Percentiles rank a stretch among this genome's conserved stretches.
phyloP scores from a whole-genome alignment of 1,140 invertebrate genomes.

The Babylonia areolata region DNA sequence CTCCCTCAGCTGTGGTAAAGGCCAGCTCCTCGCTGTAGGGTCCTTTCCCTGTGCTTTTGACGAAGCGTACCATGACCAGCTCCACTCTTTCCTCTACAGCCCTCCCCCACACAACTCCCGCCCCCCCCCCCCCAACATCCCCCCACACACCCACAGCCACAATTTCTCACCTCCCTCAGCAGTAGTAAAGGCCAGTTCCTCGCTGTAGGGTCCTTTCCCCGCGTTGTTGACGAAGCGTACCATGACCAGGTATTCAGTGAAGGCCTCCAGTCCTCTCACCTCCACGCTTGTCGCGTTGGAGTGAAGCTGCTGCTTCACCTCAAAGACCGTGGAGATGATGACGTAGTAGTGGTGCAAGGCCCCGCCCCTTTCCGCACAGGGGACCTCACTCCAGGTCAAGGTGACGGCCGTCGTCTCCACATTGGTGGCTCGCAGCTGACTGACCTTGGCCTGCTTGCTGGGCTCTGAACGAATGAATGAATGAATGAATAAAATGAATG shows the following conservation, averaged over 20 bases:
- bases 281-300: conserved; percentile 19
- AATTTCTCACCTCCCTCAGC: conserved; percentile 60
- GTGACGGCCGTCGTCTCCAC: conserved; percentile 35
- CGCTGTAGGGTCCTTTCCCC: conserved; percentile 50
- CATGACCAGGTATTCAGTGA: conserved; percentile 53
- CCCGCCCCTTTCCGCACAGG: conserved; percentile 59
- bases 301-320: neutral
- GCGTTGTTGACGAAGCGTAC: conserved; percentile 58
- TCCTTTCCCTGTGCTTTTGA: conserved; percentile 57
- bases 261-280: conserved; percentile 44
- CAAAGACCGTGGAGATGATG: neutral
- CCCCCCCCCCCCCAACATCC: no score
- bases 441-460: neutral
- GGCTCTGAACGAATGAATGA: no score
- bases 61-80: no score
- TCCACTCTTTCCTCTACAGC: no score
- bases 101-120: no score
- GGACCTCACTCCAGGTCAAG: conserved; percentile 46
- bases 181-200: conserved; percentile 44
- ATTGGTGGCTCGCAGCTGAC: conserved; percentile 21
- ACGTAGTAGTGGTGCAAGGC: conserved; percentile 37
- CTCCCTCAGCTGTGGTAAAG: conserved; percentile 55
- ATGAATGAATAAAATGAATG: no score
- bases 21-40: conserved; percentile 27
- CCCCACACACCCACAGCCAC: no score